Evolutionary conservation across 53 echinoderm and acorn worm species (phyloP).

Genomic region (Hippasteria phrygiana): DNA sequence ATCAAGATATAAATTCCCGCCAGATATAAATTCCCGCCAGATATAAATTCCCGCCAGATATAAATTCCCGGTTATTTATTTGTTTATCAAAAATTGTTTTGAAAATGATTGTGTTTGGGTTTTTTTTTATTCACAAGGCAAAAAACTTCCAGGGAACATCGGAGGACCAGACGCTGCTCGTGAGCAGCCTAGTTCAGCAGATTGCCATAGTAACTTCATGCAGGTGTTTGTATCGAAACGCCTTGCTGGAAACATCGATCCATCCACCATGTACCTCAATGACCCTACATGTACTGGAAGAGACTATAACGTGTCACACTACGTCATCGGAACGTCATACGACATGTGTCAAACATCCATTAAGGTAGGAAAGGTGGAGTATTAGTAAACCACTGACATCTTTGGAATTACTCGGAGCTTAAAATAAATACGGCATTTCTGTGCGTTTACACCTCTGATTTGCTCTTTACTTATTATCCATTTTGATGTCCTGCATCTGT

Average conservation of each 20-base stretch:
- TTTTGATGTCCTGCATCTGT: background rate
- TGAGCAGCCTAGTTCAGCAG: slow-evolving; percentile 15
- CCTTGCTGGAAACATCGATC: slow-evolving; percentile 56
- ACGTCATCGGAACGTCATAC: slow-evolving; percentile 80
- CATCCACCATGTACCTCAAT: slow-evolving; percentile 72
- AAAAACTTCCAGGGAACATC: slow-evolving; percentile 2
- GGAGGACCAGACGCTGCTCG: background rate
- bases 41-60: background rate
- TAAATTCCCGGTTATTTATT: background rate
- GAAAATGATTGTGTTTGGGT: background rate
- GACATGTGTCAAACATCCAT: slow-evolving; percentile 72
- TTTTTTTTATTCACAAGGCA: background rate
- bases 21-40: no score
- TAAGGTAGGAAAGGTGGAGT: slow-evolving; percentile 32
- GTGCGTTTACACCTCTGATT: no score
- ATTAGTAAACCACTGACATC: background rate
- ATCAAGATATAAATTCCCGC: no score
- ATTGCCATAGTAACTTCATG: slow-evolving; percentile 66
- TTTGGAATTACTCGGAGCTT: background rate
- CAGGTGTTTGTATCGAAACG: slow-evolving; percentile 64
- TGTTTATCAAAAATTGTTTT: no score
- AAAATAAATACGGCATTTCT: no score
- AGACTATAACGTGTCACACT: slow-evolving; percentile 67
- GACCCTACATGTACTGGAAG: slow-evolving; percentile 73
- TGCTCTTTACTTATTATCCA: no score